phyloP scores from a whole-genome alignment of 2,113 vertebrate genomes.

The Pteronura brasiliensis region DNA sequence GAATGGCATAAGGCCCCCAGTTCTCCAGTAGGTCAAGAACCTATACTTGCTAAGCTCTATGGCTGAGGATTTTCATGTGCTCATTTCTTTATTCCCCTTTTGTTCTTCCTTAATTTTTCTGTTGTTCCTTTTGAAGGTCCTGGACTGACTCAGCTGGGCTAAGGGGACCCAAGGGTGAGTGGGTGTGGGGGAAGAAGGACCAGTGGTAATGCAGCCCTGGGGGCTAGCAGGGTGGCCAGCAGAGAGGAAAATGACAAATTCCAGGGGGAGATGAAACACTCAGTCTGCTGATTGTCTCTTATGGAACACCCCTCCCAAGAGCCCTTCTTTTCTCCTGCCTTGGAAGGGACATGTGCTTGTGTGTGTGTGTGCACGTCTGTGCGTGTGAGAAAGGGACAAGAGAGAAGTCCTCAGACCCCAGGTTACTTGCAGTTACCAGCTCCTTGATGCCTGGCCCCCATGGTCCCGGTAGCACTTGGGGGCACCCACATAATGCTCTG shows the following conservation, averaged over 20 bases:
- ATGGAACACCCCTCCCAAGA: background rate
- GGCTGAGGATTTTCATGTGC: background rate
- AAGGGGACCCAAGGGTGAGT: background rate
- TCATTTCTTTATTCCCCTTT: background rate
- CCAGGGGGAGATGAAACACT: background rate
- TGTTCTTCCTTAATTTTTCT: background rate
- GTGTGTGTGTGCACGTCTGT: background rate
- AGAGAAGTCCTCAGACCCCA: background rate
- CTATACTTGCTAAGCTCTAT: background rate
- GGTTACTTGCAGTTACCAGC: background rate
- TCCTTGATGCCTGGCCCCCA: background rate
- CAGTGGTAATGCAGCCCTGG: background rate
- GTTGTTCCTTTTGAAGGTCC: background rate
- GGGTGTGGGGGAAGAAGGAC: rapidly evolving
- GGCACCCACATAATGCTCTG: background rate
- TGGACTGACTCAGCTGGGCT: background rate
- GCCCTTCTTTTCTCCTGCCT: background rate
- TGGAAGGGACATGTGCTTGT: background rate
- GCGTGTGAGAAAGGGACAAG: background rate
- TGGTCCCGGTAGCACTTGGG: background rate
- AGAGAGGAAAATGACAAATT: background rate
- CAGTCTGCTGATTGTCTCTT: background rate
- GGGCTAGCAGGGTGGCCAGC: background rate
- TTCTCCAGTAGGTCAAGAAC: background rate
- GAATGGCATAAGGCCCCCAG: background rate